Base-by-base conservation (phyloP, 30 jellyfish, hydroid and myxozoan species). In the Aurelia aurita region DNA sequence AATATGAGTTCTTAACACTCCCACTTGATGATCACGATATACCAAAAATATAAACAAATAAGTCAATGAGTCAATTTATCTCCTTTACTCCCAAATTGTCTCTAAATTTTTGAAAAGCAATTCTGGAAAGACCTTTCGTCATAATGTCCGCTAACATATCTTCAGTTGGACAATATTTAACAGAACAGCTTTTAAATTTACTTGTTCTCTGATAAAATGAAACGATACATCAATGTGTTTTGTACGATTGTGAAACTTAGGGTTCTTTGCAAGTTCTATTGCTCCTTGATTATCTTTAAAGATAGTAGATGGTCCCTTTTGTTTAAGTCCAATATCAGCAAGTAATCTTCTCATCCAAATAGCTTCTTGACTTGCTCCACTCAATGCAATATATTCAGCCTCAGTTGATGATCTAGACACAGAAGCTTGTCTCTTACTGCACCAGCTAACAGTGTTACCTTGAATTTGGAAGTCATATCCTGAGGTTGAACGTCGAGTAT, bases 201-300 rank as follows among this genome's bases (percentile, higher is more conserved):
- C 83, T 39, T 51, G 62, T 49, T 74, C 86, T 74, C 86, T 71
- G 19, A 45, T 45, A 71, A 71, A 72, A 72, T 72, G 84, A 67
- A 44, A 62, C 20, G 62, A 43, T 19, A 80, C 60, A 71, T 80
- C 91, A 31, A 80, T 80, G 59, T 80, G 84, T 66, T 80, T 80
- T 32, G 84, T 80, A 34, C 91, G 74, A 32, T 65, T 44, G 51
- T 80, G 86, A 53, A 58, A 54, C n/a, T 54, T 25, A 28, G 86
- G 74, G 86, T 64, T 77, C 68, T 44, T 79, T 22, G 87, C 75
- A 16, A 84, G 87, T 61, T 55, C 93, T 47, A 69, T 84, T 29
- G 93, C 93, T 5, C 87, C 80, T 74, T 84, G 93, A 63, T 84
- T 84, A 62, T 84, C 93, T 71, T 84, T 81, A 29, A 25, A 27